Percentiles rank a stretch among this genome's conserved stretches.
These are phyloP conservation scores for Lithophane leautieri DNA, from an alignment of 2,888 invertebrate species.

Conservation along the genomic window DNA sequence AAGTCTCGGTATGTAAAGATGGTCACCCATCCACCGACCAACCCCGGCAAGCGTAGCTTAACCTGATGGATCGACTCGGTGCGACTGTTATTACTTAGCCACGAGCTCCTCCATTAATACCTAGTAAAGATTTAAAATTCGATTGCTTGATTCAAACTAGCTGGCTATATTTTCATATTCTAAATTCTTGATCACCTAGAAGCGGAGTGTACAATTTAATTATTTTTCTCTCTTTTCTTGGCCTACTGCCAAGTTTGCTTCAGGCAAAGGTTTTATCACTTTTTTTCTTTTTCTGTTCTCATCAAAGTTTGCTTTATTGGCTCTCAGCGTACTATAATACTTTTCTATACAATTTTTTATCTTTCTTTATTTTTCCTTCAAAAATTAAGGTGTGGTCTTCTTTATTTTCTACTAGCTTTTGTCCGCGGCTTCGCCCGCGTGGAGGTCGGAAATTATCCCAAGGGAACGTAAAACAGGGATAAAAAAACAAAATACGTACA, in stretches of 20 bases:
- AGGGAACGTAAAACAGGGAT: too few relatives aligned
- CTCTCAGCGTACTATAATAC: background rate
- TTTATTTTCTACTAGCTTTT: too few relatives aligned
- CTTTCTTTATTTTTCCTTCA: background rate
- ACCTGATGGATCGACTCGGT: too few relatives aligned
- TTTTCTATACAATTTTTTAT: background rate
- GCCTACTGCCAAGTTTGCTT: slow-evolving; percentile 32
- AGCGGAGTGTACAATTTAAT: background rate
- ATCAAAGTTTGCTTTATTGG: slow-evolving; percentile 29
- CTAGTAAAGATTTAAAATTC: background rate
- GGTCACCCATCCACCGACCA: too few relatives aligned
- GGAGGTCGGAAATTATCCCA: too few relatives aligned
- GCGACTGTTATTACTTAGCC: too few relatives aligned
- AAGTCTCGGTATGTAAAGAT: too few relatives aligned
- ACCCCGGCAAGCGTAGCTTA: too few relatives aligned
- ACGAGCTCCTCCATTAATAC: too few relatives aligned
- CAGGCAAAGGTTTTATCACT: slow-evolving; percentile 10
- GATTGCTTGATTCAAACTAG: slow-evolving; percentile 22
- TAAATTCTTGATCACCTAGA: slow-evolving; percentile 25
- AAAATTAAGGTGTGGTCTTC: background rate
- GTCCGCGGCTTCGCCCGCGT: too few relatives aligned
- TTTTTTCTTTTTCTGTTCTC: slow-evolving; percentile 35
- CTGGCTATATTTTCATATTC: background rate
- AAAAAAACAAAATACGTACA: too few relatives aligned
- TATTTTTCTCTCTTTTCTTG: slow-evolving; percentile 9